Base-by-base conservation (phyloP, 2,113 vertebrate genomes). In the Tragelaphus buxtoni region DNA sequence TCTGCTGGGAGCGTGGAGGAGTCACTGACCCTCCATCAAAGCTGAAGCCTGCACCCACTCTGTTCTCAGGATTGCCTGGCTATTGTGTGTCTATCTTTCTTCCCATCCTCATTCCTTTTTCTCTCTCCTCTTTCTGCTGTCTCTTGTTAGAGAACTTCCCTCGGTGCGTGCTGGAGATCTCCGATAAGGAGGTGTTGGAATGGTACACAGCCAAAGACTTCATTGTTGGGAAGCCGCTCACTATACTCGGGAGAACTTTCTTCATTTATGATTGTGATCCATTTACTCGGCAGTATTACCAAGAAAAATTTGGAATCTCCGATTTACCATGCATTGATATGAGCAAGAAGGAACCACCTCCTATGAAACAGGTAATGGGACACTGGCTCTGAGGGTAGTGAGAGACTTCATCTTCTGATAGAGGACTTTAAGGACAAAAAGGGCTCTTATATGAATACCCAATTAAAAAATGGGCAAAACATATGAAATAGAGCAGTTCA, bases 141-240 rank as follows among this genome's bases (percentile, higher is more conserved):
- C 6, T 92, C 28, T 13, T 45, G 7, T 88, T 82, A 99, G 99
- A 98, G 69, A 94, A 95, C 22, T 99, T 99, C 93, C 99, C 99
- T 26, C 98, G 98, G 76, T 99, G 99, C 90, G 99, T 99, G 88
- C 98, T 99, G 96, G 99, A 99, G 97, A 96, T 99, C 61, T 99
- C 99, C 3, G 96, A 98, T 7, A 94, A 99, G 2, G 99, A 99
- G n/a, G 99, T 99, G 22, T 97, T 98, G 4, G 99, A 99, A 97
- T 99, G 99, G 98, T 99, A 98, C 92, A 99, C 99, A 18, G 99
- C 99, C 55, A 99, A 98, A 97, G 99, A 99, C 98, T 99, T 99
- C 98, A 98, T 96, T 42, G 96, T 99, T 0, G 99, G 99, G 30
- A 98, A 99, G 95, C 97, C 98, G 0, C 30, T 99, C 45, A 99